Conservation (phyloP, 2,888 invertebrate species). For the Pristionchus fissidentatus region DNA sequence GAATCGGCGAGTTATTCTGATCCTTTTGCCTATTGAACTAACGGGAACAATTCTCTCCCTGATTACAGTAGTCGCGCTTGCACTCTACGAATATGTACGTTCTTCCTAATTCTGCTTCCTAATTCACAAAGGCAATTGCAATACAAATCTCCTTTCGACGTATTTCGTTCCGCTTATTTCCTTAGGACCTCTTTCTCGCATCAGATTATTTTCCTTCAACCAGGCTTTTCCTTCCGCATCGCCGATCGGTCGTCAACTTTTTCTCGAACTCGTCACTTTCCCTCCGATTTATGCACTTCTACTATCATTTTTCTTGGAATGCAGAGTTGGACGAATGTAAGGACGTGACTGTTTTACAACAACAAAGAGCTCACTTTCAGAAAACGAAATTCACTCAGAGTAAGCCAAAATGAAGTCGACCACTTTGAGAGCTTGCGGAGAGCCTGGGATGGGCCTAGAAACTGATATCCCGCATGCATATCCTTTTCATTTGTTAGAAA, state of each 20-base stretch:
- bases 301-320: not conserved
- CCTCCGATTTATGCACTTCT: not conserved
- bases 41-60: not conserved
- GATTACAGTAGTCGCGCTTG: not conserved
- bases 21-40: not conserved
- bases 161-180: too few species aligned
- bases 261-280: not conserved
- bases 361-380: not conserved
- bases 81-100: not conserved
- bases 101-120: not conserved
- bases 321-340: not conserved
- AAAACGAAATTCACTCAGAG: not conserved
- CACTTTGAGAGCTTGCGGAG: not conserved
- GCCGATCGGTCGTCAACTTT: not conserved
- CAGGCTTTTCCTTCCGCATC: too few species aligned
- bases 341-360: not conserved
- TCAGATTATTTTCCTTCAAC: too few species aligned
- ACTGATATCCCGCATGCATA: too few species aligned
- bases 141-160: not conserved
- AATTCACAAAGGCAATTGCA: not conserved
- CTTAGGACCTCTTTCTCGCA: too few species aligned
- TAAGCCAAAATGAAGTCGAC: not conserved
- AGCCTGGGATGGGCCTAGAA: too few species aligned
- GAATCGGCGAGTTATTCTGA: not conserved
- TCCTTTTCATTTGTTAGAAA: too few species aligned